These are phyloP conservation scores for Deilephila porcellus DNA, from an alignment of 2,888 invertebrate species.

Conservation along the genomic window DNA sequence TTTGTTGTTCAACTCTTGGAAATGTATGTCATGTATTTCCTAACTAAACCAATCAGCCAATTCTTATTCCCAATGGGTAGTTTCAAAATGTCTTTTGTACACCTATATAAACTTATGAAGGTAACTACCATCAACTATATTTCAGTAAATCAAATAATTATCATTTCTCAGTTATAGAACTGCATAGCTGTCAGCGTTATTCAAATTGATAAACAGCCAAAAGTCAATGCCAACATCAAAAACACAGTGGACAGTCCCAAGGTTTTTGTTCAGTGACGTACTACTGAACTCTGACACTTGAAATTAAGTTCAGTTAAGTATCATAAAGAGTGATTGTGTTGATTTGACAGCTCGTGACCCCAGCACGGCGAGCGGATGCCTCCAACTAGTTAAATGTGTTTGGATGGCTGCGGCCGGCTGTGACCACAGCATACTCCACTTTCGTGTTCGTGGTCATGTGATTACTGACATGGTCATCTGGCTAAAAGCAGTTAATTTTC, in stretches of 20 bases:
- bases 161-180: not conserved
- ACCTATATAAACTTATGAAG: not conserved
- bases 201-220: not conserved
- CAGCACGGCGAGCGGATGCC: constrained; percentile 59
- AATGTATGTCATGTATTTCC: not conserved
- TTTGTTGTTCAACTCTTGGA: not conserved
- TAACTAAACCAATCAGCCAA: not conserved
- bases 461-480: not conserved
- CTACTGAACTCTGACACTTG: constrained; percentile 38
- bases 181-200: too few relatives aligned
- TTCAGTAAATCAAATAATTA: not conserved
- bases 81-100: not conserved
- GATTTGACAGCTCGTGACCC: constrained; percentile 61
- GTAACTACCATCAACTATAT: too few relatives aligned
- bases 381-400: constrained; percentile 56
- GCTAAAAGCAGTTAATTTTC: not conserved
- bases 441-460: constrained; percentile 17
- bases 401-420: constrained; percentile 48
- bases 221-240: constrained; percentile 1
- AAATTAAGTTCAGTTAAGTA: constrained; percentile 43
- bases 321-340: constrained; percentile 54
- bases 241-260: constrained; percentile 2
- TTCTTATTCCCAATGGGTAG: not conserved
- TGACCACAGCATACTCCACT: constrained; percentile 41
- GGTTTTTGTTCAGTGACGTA: constrained; percentile 19